Base-by-base conservation (phyloP, 2,888 invertebrate genomes). In the Deilephila elpenor region DNA sequence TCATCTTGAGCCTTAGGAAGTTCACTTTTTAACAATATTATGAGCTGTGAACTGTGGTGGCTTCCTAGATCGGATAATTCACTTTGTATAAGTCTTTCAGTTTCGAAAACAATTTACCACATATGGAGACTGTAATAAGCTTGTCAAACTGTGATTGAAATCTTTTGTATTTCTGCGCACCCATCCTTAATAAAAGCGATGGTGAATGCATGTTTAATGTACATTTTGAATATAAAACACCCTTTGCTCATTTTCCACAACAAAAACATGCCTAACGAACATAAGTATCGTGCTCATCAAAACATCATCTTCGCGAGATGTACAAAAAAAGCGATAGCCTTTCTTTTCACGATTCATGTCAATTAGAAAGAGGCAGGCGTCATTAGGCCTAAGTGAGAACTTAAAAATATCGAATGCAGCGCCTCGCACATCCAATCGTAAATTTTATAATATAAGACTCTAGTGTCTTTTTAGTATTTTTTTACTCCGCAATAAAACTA, bases 401-500 rank as follows among this genome's bases (percentile, higher is more conserved):
- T 25, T 67, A 51, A 67, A 51, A 67, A 67, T 67, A 67, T 67
- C 25, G 17, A 67, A 67, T 51, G 51, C 67, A 67, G 67, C 25
- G 6, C 25, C 56, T 4, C 19, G 61, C 53, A 53, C 53, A 53
- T 17, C 37, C 32, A 44, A 37, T 67, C 62, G 64, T 67, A 73
- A 44, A 59, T 29, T 25, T 67, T 67, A 59, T 73, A 73, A 59
- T 59, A 44, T 67, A 44, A 56, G 59, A n/a, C 64, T 73, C 20
- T 59, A 71, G 59, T n/a, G 59, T n/a, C n/a, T 34, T 67, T 72
- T 73, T 59, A 67, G 25, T 64, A 72, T 59, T 72, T 64, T 72
- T 73, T 73, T 73, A 73, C 67, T 73, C 59, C 20, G 25, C 37
- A 34, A 59, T 73, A 73, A 73, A 73, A 59, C 67, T 73, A 67